Evolutionary conservation across 1,140 invertebrate genomes (phyloP), one percentile per base, ranked within the genome.

Genomic region (Aphelenchoides besseyi): DNA sequence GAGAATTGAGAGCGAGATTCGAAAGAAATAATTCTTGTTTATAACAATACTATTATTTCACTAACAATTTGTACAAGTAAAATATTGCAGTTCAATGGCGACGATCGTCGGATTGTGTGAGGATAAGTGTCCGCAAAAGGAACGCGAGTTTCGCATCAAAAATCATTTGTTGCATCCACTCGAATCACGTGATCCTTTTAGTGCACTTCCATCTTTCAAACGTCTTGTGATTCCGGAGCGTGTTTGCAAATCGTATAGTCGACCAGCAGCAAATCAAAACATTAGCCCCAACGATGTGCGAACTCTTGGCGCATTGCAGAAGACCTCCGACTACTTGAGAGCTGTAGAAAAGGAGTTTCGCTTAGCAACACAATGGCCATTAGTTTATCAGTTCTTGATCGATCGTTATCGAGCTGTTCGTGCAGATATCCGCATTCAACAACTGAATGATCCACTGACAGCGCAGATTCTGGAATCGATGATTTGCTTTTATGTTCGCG

Each of bases 401-500:
- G 69, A 70, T 28, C 69, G 69, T 2, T 69, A 69, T 64, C 69
- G 69, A 1, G 59, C 69, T 8, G 33, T 70, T 35, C 69, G 69
- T 0, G 66, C 69, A 37, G 69, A 70, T 29, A 29, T 70, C 1
- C 69, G 41, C 33, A 23, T 70, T 41, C 69, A 70, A 26, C 63
- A 69, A 26, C 35, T 70, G 57, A 28, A 48, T 16, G 54, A 59
- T 5, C 32, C 26, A 33, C 41, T n/a, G 23, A 69, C 36, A 28
- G n/a, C 33, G 9, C n/a, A 29, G 12, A 28, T 70, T 23, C 33
- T 70, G 12, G 69, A 70, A 53, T 9, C 16, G 1, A 70, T 70
- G 57, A 70, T 70, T 12, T 36, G 54, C 8, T 70, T 69, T 48
- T 70, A 70, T 53, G 55, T 59, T 59, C 5, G 55, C 5, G 55